Conservation (phyloP, 2,113 vertebrate genomes). For the Brachypodius melanocephalos region DNA sequence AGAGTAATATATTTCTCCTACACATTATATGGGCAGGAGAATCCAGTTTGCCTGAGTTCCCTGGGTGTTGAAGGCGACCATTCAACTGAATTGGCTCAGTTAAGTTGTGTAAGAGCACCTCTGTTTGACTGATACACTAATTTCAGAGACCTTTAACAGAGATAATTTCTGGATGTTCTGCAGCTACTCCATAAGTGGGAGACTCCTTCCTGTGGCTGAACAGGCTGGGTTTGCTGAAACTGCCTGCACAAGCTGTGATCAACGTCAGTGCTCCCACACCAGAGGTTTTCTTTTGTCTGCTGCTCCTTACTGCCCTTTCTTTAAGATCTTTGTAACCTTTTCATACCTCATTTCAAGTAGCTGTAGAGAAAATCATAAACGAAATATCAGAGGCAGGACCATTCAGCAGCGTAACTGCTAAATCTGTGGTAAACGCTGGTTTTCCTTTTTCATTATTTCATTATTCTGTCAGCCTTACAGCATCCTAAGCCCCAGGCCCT, state of each 20-base stretch:
- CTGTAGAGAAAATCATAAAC: not conserved
- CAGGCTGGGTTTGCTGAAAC: not conserved
- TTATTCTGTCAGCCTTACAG: conserved; percentile 14
- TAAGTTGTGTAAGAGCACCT: not conserved
- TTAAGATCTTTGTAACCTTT: not conserved
- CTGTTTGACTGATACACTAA: not conserved
- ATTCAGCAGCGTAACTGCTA: not conserved
- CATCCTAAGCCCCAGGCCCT: not conserved
- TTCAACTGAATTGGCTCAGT: not conserved
- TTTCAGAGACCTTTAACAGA: not conserved
- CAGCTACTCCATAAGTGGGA: not conserved
- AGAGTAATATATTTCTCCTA: not conserved
- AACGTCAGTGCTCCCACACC: rapidly evolving
- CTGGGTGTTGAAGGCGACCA: not conserved
- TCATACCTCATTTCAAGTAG: not conserved
- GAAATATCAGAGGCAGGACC: not conserved
- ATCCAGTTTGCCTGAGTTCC: not conserved
- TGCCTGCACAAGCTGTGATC: not conserved
- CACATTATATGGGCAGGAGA: not conserved
- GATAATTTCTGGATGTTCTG: not conserved
- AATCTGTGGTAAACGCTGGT: not conserved
- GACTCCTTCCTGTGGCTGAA: not conserved
- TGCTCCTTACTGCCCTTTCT: not conserved
- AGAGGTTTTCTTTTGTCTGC: not conserved
- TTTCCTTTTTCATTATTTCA: conserved; percentile 29